Base-by-base conservation (phyloP, 2,113 vertebrate species). In the Poeciliopsis retropinna region DNA sequence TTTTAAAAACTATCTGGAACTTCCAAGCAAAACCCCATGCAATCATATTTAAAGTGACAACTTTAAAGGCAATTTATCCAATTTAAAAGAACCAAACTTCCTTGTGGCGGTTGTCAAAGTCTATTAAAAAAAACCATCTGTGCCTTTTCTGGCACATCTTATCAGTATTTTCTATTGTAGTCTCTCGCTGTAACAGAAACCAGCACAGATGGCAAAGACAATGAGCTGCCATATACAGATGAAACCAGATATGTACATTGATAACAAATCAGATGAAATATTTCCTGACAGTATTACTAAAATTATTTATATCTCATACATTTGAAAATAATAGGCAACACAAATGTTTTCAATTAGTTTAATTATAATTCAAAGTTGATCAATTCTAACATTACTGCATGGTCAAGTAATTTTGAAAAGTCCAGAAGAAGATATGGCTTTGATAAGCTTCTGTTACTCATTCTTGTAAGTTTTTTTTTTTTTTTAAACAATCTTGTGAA, bases 21-120 rank as follows among this genome's bases (percentile, higher is more conserved):
- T 73, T 72, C 64, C 60, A 68, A 65, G 32, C 51, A 51, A 64
- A 81, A 81, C 70, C 31, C 32, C 54, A 71, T n/a, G 2, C 65
- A 47, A 28, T 61, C 74, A 70, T 60, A 60, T 72, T 17, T 44
- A 81, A 63, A 76, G 61, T 75, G 83, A 82, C 81, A 73, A 71
- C 72, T 60, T 63, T 28, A 69, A 66, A 60, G 76, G 75, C 72
- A 86, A 81, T 82, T 83, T 73, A 85, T 70, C 57, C 57, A 31
- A 65, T 63, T 80, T 60, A 66, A 73, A 75, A 85, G 75, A 73
- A 68, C 65, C 67, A 80, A 28, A 65, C 47, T 76, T 68, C 60
- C 67, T 74, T 69, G 47, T 70, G 67, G 39, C 69, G 39, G 34
- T 73, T 85, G 75, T 87, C 82, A 81, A 31, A 72, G 57, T 39